phyloP scores from a whole-genome alignment of 2,888 invertebrate species.

The Girardia tigrina region DNA sequence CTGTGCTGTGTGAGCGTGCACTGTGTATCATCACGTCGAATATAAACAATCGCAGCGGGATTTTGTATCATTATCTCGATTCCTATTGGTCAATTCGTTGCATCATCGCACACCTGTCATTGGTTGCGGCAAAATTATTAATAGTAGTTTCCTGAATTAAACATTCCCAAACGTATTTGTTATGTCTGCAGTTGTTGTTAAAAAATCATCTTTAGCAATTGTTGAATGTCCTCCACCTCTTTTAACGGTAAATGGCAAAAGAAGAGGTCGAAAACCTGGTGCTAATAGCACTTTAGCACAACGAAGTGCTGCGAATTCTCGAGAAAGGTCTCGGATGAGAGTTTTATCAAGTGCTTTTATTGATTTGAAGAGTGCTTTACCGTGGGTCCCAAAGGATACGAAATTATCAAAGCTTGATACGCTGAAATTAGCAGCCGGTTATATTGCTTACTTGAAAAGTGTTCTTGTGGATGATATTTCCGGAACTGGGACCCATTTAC shows the following conservation, averaged over 20 bases:
- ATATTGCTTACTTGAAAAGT: slow-evolving; percentile 35
- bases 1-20: not conserved
- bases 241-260: slow-evolving; percentile 34
- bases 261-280: slow-evolving; percentile 36
- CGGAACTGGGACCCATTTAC: not conserved
- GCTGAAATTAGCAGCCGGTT: slow-evolving; percentile 34
- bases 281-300: slow-evolving; percentile 35
- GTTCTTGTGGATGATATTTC: slow-evolving; percentile 31
- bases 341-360: slow-evolving; percentile 35
- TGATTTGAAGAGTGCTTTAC: slow-evolving; percentile 34
- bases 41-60: slow-evolving; percentile 13
- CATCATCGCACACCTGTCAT: not conserved
- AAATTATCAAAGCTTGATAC: slow-evolving; percentile 36
- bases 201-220: not conserved
- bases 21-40: not conserved
- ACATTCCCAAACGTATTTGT: not conserved
- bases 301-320: slow-evolving; percentile 35
- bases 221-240: slow-evolving; percentile 35
- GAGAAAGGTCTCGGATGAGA: slow-evolving; percentile 36
- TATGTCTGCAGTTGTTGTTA: not conserved
- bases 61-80: not conserved
- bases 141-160: not conserved
- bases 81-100: not conserved
- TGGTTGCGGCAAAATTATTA: slow-evolving; percentile 10
- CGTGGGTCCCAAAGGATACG: slow-evolving; percentile 36